Evolutionary conservation across 2,888 invertebrate species (phyloP).

Genomic region (Galeopsomyia nigrocyanea): DNA sequence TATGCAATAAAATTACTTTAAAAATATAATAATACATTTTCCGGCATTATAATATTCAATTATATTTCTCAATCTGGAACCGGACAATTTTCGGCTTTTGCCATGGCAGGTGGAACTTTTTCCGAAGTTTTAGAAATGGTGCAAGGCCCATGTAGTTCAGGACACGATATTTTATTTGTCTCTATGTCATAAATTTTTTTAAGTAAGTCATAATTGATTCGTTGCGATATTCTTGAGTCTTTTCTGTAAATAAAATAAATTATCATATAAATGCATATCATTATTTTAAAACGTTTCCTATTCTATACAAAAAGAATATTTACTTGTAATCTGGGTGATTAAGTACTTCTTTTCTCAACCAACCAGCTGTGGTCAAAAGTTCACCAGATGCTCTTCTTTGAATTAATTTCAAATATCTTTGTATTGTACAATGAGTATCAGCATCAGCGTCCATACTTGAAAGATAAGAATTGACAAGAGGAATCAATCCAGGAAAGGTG

Average conservation of each 20-base stretch:
- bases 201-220: conserved; percentile 92
- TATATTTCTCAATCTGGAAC: conserved; percentile 34
- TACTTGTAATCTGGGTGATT: conserved; percentile 92
- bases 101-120: conserved; percentile 84
- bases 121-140: conserved; percentile 86
- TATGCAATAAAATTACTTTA: conserved; percentile 46
- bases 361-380: conserved; percentile 92
- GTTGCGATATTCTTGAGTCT: conserved; percentile 90
- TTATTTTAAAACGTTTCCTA: no score
- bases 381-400: conserved; percentile 89
- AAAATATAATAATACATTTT: conserved; percentile 49
- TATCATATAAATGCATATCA: no score
- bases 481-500: conserved; percentile 94
- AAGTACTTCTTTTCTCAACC: conserved; percentile 92
- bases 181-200: conserved; percentile 82
- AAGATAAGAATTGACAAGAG: conserved; percentile 93
- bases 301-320: conserved; percentile 57
- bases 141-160: conserved; percentile 82
- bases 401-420: conserved; percentile 95
- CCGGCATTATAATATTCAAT: conserved; percentile 37
- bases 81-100: conserved; percentile 69
- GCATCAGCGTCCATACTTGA: conserved; percentile 97
- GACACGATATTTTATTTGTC: conserved; percentile 78
- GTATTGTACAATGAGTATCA: conserved; percentile 97
- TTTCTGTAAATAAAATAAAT: conserved; percentile 71